Evolutionary conservation across 2,888 invertebrate species (phyloP).

Genomic region (Drosophila kanekoi): DNA sequence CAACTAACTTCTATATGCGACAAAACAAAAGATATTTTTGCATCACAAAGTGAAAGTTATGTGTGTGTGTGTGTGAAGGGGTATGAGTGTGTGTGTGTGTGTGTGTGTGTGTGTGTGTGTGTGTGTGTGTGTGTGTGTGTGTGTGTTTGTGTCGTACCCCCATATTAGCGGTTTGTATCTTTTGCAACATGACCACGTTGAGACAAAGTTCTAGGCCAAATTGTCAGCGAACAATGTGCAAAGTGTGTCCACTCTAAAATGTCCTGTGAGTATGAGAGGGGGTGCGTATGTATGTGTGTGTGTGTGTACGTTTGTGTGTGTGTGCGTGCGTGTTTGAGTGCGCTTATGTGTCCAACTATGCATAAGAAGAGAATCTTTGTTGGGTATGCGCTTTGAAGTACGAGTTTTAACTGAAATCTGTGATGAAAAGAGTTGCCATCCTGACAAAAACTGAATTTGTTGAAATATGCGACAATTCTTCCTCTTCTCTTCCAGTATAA

Average conservation of each 20-base stretch:
- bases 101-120: constrained; percentile 5
- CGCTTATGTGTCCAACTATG: constrained; percentile 20
- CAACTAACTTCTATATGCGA: constrained; percentile 26
- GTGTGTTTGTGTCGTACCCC: constrained; percentile 30
- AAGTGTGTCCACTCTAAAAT: constrained; percentile 25
- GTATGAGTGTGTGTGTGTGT: constrained; percentile 25
- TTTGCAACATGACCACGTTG: constrained; percentile 54
- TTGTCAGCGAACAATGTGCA: constrained; percentile 56
- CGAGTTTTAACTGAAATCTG: constrained; percentile 15
- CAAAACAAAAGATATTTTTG: constrained; percentile 64
- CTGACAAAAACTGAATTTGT: neutral
- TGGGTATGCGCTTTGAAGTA: constrained; percentile 41
- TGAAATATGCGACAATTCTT: constrained; percentile 11
- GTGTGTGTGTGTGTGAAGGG: constrained; percentile 17
- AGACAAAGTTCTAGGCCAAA: constrained; percentile 54
- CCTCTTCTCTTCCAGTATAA: neutral
- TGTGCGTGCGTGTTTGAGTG: constrained; percentile 1
- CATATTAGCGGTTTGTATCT: constrained; percentile 71
- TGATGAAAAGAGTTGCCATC: neutral
- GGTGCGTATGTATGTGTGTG: neutral
- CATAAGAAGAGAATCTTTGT: constrained; percentile 34
- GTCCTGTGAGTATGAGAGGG: constrained; percentile 1
- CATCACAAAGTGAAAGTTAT: constrained; percentile 75
- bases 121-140: constrained; percentile 5
- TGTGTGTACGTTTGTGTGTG: neutral